These are phyloP conservation scores for Pararge aegeria DNA, from an alignment of 1,140 invertebrate genomes.

Conservation along the genomic window DNA sequence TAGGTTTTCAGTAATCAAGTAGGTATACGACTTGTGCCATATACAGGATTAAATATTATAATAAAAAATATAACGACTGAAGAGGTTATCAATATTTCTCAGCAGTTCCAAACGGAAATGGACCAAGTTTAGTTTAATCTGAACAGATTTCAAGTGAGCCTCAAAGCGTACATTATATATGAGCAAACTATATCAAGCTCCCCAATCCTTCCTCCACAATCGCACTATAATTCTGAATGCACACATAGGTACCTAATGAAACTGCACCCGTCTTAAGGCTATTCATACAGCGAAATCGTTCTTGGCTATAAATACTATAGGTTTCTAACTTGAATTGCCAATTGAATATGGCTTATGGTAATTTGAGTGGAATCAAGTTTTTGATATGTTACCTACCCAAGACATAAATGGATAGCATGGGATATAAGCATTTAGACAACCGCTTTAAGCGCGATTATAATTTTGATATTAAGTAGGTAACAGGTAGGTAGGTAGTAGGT, in stretches of 20 bases:
- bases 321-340: not conserved
- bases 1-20: too few species aligned
- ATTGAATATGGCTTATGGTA: slow-evolving; percentile 2
- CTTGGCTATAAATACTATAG: slow-evolving; percentile 6
- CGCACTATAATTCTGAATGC: slow-evolving; percentile 28
- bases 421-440: too few species aligned
- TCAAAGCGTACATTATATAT: slow-evolving; percentile 21
- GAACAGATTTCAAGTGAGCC: slow-evolving; percentile 16
- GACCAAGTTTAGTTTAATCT: slow-evolving; percentile 17
- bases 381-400: too few species aligned
- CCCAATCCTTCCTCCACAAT: slow-evolving; percentile 9
- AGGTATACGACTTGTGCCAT: too few species aligned
- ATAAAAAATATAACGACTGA: not conserved
- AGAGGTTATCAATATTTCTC: not conserved
- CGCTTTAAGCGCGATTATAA: too few species aligned
- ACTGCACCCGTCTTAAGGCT: slow-evolving; percentile 34
- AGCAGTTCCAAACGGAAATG: not conserved
- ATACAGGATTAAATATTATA: too few species aligned
- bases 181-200: slow-evolving; percentile 25
- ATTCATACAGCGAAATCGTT: slow-evolving; percentile 34
- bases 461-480: too few species aligned
- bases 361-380: too few species aligned
- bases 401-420: too few species aligned
- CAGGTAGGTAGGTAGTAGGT: too few species aligned
- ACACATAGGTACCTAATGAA: slow-evolving; percentile 28